phyloP scores from a whole-genome alignment of 2,113 vertebrate genomes.

The Sarotherodon lohbergeri region DNA sequence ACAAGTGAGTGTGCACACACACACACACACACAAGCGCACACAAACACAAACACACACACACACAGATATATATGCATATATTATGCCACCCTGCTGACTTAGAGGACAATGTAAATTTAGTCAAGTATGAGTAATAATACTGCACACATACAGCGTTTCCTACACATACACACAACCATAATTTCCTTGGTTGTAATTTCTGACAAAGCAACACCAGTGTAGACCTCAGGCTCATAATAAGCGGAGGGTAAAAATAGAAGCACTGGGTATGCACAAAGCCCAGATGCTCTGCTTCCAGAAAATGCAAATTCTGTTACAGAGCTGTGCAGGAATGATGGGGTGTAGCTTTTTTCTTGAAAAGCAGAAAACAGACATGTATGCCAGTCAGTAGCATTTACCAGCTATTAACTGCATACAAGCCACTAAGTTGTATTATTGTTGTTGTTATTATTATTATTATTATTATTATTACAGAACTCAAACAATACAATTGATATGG shows the following conservation, averaged over 20 bases:
- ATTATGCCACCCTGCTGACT: slow-evolving; percentile 35
- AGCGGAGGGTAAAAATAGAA: slow-evolving; percentile 60
- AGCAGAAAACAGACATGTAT: background rate
- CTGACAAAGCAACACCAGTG: slow-evolving; percentile 39
- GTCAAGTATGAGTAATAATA: slow-evolving; percentile 48
- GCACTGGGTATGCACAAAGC: slow-evolving; percentile 48
- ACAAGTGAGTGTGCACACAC: background rate
- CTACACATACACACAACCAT: background rate
- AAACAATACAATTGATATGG: background rate
- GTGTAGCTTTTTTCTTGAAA: slow-evolving; percentile 4
- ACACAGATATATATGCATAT: background rate
- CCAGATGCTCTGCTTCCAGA: slow-evolving; percentile 49
- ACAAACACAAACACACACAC: background rate
- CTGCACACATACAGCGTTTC: slow-evolving; percentile 5
- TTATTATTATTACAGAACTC: background rate
- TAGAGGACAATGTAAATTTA: slow-evolving; percentile 50
- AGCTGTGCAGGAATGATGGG: background rate
- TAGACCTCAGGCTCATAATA: slow-evolving; percentile 53
- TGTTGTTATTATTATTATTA: background rate
- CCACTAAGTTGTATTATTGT: background rate
- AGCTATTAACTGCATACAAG: background rate
- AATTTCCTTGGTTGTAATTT: slow-evolving; percentile 43
- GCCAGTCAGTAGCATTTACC: background rate
- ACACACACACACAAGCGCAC: background rate
- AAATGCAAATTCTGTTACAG: slow-evolving; percentile 48